Conservation (phyloP, 2,797 vertebrate genomes). For the Karalla daura region DNA sequence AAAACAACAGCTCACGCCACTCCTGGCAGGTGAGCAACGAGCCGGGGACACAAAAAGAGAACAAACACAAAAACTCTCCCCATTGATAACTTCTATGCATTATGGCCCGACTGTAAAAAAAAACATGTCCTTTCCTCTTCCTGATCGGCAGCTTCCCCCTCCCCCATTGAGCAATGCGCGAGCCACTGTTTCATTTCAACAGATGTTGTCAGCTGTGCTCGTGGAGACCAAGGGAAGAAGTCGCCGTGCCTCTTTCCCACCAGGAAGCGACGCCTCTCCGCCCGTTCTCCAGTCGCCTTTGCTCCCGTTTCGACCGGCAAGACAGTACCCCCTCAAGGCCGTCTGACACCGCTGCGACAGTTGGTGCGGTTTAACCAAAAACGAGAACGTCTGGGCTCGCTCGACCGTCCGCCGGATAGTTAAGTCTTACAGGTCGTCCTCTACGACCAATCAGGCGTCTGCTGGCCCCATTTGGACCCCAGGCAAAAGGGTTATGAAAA, state of each 20-base stretch:
- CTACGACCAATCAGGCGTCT: too few relatives aligned
- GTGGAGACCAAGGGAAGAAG: constrained; percentile 48
- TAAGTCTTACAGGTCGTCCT: too few relatives aligned
- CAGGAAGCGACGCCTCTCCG: too few relatives aligned
- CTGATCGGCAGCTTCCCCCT: constrained; percentile 44
- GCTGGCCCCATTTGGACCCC: too few relatives aligned
- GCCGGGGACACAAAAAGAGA: neutral
- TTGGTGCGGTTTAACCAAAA: too few relatives aligned
- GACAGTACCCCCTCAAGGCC: too few relatives aligned
- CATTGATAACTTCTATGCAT: constrained; percentile 19
- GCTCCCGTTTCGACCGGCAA: too few relatives aligned
- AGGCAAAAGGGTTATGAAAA: too few relatives aligned
- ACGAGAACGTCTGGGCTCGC: too few relatives aligned
- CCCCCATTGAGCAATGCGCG: constrained; percentile 48
- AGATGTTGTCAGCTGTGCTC: constrained; percentile 66
- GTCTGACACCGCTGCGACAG: too few relatives aligned
- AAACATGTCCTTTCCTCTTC: constrained; percentile 54
- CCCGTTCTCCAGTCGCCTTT: too few relatives aligned
- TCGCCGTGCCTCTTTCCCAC: constrained; percentile 18
- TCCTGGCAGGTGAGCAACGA: neutral
- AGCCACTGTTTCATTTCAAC: constrained; percentile 60
- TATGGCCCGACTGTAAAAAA: constrained; percentile 21
- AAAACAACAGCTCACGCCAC: constrained; percentile 2
- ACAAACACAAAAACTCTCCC: neutral
- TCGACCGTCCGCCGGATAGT: too few relatives aligned